phyloP scores from a whole-genome alignment of 1,140 invertebrate genomes.

The Drosophila nannoptera region DNA sequence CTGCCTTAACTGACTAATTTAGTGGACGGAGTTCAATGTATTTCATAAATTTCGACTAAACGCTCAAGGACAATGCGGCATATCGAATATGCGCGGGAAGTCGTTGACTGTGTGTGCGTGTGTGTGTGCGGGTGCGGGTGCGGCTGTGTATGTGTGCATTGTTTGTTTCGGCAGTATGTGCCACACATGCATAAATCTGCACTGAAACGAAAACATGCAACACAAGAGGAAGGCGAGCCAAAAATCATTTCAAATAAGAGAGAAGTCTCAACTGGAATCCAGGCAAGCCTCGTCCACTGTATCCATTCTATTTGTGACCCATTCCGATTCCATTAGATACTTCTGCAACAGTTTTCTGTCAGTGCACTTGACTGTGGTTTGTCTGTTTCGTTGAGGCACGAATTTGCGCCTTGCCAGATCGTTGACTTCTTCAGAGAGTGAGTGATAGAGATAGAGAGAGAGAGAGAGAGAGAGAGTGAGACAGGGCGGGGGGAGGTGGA shows the following conservation, averaged over 20 bases:
- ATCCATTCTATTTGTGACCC: too few species aligned
- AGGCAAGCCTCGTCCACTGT: too few species aligned
- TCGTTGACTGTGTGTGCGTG: neutral
- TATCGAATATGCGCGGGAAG: slow-evolving; percentile 44
- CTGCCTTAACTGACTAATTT: slow-evolving; percentile 73
- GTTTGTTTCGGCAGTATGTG: slow-evolving; percentile 5
- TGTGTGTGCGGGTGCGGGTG: slow-evolving; percentile 1
- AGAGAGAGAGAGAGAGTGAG: too few species aligned
- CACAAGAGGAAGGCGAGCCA: too few species aligned
- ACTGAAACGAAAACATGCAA: neutral
- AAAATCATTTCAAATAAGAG: too few species aligned
- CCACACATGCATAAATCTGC: neutral
- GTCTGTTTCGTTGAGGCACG: neutral
- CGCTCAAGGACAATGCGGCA: slow-evolving; percentile 66
- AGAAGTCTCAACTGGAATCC: neutral
- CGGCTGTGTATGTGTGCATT: neutral
- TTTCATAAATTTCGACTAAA: slow-evolving; percentile 77
- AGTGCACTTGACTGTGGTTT: too few species aligned
- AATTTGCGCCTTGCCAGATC: slow-evolving; percentile 34
- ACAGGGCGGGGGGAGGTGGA: too few species aligned
- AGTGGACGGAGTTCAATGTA: slow-evolving; percentile 72
- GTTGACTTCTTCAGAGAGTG: slow-evolving; percentile 43
- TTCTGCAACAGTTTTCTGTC: too few species aligned
- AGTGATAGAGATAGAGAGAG: too few species aligned
- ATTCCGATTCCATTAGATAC: too few species aligned